phyloP scores from a whole-genome alignment of 2,113 vertebrate species.

The Mixornis gularis region DNA sequence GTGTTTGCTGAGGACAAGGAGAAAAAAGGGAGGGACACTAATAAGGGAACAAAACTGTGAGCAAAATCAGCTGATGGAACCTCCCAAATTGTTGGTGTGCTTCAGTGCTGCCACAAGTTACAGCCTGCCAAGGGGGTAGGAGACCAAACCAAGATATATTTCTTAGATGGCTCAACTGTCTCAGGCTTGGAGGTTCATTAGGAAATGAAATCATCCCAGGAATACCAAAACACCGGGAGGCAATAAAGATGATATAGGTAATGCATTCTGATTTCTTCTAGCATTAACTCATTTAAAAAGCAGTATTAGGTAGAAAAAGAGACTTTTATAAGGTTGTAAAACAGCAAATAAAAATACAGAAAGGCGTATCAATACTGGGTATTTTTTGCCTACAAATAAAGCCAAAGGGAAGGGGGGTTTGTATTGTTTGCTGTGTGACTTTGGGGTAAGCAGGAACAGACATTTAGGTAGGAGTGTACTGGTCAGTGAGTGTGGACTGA shows the following conservation, averaged over 20 bases:
- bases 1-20: not conserved
- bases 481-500: not conserved
- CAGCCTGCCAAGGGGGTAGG: not conserved
- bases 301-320: conserved; percentile 3
- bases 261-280: conserved; percentile 28
- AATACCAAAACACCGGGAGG: conserved; percentile 32
- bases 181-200: conserved; percentile 40
- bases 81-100: not conserved
- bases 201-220: conserved; percentile 13
- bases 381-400: not conserved
- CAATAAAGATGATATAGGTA: conserved; percentile 39
- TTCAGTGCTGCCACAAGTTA: conserved; percentile 11
- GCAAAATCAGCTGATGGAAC: not conserved
- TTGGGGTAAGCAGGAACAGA: not conserved
- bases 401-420: not conserved
- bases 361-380: not conserved
- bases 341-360: conserved; percentile 8
- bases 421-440: not conserved
- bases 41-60: not conserved
- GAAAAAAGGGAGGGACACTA: not conserved
- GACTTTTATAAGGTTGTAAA: conserved; percentile 34
- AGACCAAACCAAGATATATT: conserved; percentile 14
- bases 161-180: conserved; percentile 22
- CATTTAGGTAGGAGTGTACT: not conserved
- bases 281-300: conserved; percentile 48